Evolutionary conservation across 1,140 invertebrate species (phyloP), one percentile per base, ranked within the genome.

Genomic region (Zophobas atratus): DNA sequence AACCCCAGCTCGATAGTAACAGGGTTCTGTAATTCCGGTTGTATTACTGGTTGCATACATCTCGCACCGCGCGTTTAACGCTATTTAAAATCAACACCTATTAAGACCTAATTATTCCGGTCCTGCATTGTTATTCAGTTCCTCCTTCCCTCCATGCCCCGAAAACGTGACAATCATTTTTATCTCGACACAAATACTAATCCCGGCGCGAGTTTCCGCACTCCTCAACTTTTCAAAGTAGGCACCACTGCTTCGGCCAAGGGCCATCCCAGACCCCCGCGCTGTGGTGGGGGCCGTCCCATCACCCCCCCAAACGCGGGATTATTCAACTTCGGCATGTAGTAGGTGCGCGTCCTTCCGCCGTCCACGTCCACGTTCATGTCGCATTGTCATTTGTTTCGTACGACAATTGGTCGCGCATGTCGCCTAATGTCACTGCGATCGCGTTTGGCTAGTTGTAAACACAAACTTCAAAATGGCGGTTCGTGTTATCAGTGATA

Each of bases 401-500:
- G 60, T 36, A 38, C 60, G 60, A 67, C 60, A 67, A 67, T 67
- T 67, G 60, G 60, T 67, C 60, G 60, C 60, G 60, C 60, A 67
- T 67, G 60, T 51, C 49, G 49, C n/a, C 49, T 51, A 51, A 51
- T 51, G 49, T 67, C 60, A 43, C 60, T 67, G 60, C 60, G 38
- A 43, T 57, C 49, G 34, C 33, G 34, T 57, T 46, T 3, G 8
- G 6, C 36, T 67, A 67, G 60, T 67, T 67, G 60, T 67, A 67
- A 67, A 67, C 60, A 67, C 39, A 67, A 67, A 67, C 60, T 67
- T 67, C 60, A 67, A 67, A 67, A 67, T 67, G 60, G 60, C 60
- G 60, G 60, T 67, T 67, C 60, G 60, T 67, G 60, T 67, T 67
- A 67, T 67, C 60, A 67, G 60, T 67, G 60, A 67, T 67, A 67